Base-by-base conservation (phyloP, 2,797 vertebrate genomes). In the Mormyrus proboscirostris region DNA sequence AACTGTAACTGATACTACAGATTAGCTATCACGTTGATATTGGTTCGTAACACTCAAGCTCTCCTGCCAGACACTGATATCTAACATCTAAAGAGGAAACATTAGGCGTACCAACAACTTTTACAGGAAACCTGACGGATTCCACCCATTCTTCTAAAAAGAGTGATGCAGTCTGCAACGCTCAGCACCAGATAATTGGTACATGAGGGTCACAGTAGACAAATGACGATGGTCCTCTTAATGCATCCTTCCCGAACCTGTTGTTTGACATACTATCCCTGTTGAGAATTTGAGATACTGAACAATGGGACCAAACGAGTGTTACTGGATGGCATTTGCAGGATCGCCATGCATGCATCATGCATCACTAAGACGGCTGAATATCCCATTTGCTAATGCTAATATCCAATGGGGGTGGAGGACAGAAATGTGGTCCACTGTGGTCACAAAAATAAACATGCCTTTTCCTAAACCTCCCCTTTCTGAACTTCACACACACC, bases 281-380 rank as follows among this genome's bases (percentile, higher is more conserved):
- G 33, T 47, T 87, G n/a, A 90, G 89, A 91, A 90, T 89, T 91
- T 55, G 33, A 76, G 89, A 90, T 91, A 33, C 89, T 90, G 86
- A 88, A 85, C 91, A 90, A 91, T 90, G 14, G 19, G 73, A n/a
- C 38, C 73, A 19, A 19, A 79, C 2, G 38, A n/a, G 73, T 79
- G 65, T 19, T 76, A 41, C 69, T 44, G 73, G 73, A 79, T 44
- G 14, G 38, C 4, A 79, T 41, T 79, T 44, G 38, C 14, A 44
- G 73, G 33, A 44, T 79, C 4, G 12, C 25, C 62, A 69, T 33
- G 62, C 62, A 69, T 69, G 62, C 62, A 33, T 33, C 62, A 12
- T 14, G 10, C 12, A 19, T 79, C 73, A 79, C 73, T 44, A 41
- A 19, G 16, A 41, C 10, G 14, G 73, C 73, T n/a, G 38, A 79